phyloP scores from a whole-genome alignment of 2,888 invertebrate species.

The Scaptomyza tumidula region DNA sequence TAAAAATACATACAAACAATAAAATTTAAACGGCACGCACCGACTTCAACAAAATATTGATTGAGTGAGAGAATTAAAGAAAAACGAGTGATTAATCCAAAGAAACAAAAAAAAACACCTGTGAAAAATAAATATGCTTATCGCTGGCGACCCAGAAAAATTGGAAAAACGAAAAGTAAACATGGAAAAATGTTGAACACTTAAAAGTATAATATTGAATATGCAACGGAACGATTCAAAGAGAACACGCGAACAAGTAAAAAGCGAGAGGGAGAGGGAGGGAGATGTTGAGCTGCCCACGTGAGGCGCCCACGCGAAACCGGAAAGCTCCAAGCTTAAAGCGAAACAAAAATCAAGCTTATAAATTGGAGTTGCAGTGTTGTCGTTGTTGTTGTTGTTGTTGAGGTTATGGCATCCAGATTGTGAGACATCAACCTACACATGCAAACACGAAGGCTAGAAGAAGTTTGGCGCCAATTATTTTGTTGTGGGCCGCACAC shows the following conservation, averaged over 20 bases:
- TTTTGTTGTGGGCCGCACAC: conserved; percentile 46
- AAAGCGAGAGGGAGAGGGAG: background rate
- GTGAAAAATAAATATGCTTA: conserved; percentile 71
- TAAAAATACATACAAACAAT: conserved; percentile 38
- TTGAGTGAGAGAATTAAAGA: conserved; percentile 6
- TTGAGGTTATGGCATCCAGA: conserved; percentile 34
- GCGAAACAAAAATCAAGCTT: conserved; percentile 37
- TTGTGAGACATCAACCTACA: conserved; percentile 33
- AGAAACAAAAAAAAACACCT: conserved; percentile 68
- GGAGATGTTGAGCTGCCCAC: conserved; percentile 34
- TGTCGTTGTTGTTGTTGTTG: no score
- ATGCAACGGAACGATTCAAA: conserved; percentile 3
- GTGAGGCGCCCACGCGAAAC: conserved; percentile 50
- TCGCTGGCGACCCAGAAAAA: conserved; percentile 59
- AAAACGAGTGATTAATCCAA: conserved; percentile 40
- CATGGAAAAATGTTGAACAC: conserved; percentile 43
- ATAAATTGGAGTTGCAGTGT: conserved; percentile 9
- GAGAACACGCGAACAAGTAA: background rate
- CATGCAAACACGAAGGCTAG: conserved; percentile 19
- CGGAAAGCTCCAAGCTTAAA: conserved; percentile 51
- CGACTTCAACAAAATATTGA: conserved; percentile 29
- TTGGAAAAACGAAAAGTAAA: conserved; percentile 33
- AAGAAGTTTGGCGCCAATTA: conserved; percentile 61
- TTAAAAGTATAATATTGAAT: conserved; percentile 21
- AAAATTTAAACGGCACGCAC: conserved; percentile 19